A percentile compares a stretch with the other conserved stretches of the same genome.
These are phyloP conservation scores for Desmodus rotundus DNA, from an alignment of 2,113 vertebrate species.

Conservation along the genomic window DNA sequence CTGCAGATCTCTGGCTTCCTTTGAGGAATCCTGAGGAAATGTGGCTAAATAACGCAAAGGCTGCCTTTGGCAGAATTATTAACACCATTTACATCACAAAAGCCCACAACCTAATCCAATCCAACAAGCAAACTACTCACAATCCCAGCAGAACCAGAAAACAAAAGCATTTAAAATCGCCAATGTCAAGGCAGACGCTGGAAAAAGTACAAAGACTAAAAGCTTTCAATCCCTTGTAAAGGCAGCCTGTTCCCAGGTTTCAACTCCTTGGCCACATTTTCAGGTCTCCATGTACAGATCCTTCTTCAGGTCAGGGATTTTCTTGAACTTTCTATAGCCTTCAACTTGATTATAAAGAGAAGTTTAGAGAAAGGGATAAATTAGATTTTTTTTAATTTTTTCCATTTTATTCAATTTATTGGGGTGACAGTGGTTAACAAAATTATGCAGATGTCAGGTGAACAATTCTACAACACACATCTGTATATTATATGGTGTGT, in stretches of 20 bases:
- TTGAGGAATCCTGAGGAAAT: not conserved
- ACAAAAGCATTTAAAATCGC: slow-evolving; percentile 11
- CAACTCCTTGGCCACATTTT: slow-evolving; percentile 13
- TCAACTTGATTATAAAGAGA: not conserved
- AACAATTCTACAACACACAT: too few species aligned
- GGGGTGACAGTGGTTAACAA: too few species aligned
- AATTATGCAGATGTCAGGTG: too few species aligned
- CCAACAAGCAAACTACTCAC: slow-evolving; percentile 8
- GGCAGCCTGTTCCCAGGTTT: not conserved
- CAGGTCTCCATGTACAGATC: not conserved
- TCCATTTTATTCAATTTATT: too few species aligned
- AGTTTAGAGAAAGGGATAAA: not conserved
- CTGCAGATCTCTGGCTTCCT: not conserved
- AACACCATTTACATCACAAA: slow-evolving; percentile 29
- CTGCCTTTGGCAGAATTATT: slow-evolving; percentile 25
- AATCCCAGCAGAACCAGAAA: slow-evolving; percentile 12
- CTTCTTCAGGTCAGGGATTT: not conserved
- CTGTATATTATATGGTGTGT: too few species aligned
- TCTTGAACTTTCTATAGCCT: not conserved
- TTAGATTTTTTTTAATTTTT: not conserved
- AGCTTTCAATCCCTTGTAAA: slow-evolving; percentile 32
- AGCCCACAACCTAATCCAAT: not conserved
- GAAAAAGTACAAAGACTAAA: slow-evolving; percentile 30
- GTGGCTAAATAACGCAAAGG: not conserved
- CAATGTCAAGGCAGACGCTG: not conserved